Conservation (phyloP, 2,113 vertebrate genomes). For the Seriola dumerili region DNA sequence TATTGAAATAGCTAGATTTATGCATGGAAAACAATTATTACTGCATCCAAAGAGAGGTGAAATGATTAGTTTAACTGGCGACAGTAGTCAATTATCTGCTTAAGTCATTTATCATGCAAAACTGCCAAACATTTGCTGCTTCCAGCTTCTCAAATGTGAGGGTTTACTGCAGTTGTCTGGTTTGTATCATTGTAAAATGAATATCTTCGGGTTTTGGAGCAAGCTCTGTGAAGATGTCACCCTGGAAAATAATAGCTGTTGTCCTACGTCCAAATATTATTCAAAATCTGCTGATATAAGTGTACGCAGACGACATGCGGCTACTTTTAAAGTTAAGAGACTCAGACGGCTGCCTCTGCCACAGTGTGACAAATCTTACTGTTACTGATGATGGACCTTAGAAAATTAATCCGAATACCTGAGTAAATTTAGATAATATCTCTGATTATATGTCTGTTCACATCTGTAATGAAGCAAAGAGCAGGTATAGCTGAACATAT, state of each 20-base stretch:
- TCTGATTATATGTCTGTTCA: neutral
- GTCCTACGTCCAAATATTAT: neutral
- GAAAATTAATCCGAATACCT: neutral
- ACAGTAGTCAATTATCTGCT: neutral
- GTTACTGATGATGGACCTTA: neutral
- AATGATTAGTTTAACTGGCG: neutral
- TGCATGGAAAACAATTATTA: neutral
- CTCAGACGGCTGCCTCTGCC: neutral
- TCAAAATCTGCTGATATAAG: too few species aligned
- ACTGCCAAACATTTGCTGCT: neutral
- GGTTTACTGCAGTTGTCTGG: slow-evolving; percentile 3
- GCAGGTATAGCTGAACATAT: neutral
- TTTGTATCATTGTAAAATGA: slow-evolving; percentile 1
- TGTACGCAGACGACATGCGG: neutral
- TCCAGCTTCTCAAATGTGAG: neutral
- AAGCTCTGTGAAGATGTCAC: neutral
- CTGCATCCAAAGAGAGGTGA: neutral
- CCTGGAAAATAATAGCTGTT: neutral
- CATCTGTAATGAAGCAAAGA: slow-evolving; percentile 6
- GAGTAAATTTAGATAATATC: neutral
- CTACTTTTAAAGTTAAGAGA: neutral
- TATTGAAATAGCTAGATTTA: neutral
- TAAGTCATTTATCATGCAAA: neutral
- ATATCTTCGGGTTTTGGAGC: neutral
- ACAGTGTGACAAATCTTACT: neutral